Base-by-base conservation (phyloP, 2,113 vertebrate genomes). In the Triplophysa tibetana region DNA sequence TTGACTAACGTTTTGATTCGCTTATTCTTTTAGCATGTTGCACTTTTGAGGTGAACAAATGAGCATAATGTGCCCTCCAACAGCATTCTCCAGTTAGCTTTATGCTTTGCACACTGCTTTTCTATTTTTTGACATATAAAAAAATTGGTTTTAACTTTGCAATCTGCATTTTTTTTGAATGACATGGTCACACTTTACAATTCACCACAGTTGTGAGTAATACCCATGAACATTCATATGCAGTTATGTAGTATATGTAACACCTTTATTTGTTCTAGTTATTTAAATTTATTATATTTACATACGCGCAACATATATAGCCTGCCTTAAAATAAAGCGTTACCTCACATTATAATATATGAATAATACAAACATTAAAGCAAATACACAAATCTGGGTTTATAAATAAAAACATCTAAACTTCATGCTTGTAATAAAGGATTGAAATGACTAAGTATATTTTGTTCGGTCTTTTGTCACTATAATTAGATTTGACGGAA, bases 381-480 rank as follows among this genome's bases (percentile, higher is more conserved):
- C 45, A 70, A 29, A 70, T 38, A 21, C 8, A 52, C 24, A 52
- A 19, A 50, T 50, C 41, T 52, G 17, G 43, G 74, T 8, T 26
- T n/a, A 61, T 75, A 11, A 62, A 23, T 23, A 66, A 24, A 68
- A 79, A 16, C 4, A 21, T 23, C 7, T 13, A 21, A 70, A 16
- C 33, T 52, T 6, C 33, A 43, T 70, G 38, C 29, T 45, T 56
- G 77, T 73, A 83, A 83, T 80, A 83, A 77, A 83, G 48, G 17
- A 72, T 73, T 54, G 60, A 80, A 29, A 29, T 66, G 61, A n/a
- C 50, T 66, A 26, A 1, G 72, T 67, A 10, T 60, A 41, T 76
- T 24, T 78, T 62, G 63, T 68, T 56, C 60, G 62, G 54, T 2
- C 16, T 14, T 41, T 73, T 58, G 69, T 58, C 3, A 23, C 29